A percentile compares a stretch with the other conserved stretches of the same genome.
Evolutionary conservation across 2,888 invertebrate genomes (phyloP).

Genomic region (Eupithecia dodoneata): DNA sequence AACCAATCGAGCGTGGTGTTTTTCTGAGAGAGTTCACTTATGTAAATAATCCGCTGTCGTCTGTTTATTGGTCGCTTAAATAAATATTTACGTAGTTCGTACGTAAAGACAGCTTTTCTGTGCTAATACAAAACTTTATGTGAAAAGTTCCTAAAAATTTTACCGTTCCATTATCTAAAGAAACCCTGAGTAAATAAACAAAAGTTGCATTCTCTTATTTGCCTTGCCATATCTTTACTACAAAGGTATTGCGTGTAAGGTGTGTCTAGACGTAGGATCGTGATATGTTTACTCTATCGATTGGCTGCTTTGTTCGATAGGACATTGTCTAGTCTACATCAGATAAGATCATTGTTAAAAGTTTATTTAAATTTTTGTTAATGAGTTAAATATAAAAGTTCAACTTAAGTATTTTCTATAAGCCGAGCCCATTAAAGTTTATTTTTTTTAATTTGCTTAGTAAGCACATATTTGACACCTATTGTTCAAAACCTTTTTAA

Average conservation of each 20-base stretch:
- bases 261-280: slow-evolving; percentile 7
- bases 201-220: not conserved
- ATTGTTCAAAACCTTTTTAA: not conserved
- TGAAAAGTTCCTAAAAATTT: not conserved
- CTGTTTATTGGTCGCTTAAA: not conserved
- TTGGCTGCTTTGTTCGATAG: not conserved
- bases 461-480: too few relatives aligned
- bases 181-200: too few relatives aligned
- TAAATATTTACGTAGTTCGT: not conserved
- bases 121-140: too few relatives aligned
- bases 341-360: not conserved
- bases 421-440: not conserved
- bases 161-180: not conserved
- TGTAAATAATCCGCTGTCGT: not conserved
- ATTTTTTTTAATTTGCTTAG: too few relatives aligned
- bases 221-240: not conserved
- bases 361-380: not conserved
- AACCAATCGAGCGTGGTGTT: not conserved
- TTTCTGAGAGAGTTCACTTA: not conserved
- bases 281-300: slow-evolving; percentile 6
- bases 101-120: not conserved
- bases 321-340: not conserved
- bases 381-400: not conserved
- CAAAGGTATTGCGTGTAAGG: not conserved
- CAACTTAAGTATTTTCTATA: not conserved